A percentile compares a stretch with the other conserved stretches of the same genome.
Conservation (phyloP, 1,140 invertebrate genomes). For the Agrypnia vestita region DNA sequence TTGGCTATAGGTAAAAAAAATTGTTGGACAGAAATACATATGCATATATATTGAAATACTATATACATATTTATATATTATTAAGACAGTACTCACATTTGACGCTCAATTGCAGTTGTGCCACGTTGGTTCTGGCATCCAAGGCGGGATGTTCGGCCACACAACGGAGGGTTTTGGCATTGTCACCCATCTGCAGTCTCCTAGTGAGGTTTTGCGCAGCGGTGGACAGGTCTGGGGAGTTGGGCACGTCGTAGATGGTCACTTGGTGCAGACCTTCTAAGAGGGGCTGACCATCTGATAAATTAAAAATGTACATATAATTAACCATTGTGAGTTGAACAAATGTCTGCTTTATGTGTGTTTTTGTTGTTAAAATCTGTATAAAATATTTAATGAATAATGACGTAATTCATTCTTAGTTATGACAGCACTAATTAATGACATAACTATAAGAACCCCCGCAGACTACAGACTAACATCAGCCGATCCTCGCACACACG, state of each 20-base stretch:
- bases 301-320: neutral
- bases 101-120: conserved; percentile 11
- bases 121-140: neutral
- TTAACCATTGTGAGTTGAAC: neutral
- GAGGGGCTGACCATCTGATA: conserved; percentile 76
- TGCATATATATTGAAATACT: too few species aligned
- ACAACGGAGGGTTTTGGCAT: conserved; percentile 78
- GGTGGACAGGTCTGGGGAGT: conserved; percentile 69
- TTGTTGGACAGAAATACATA: too few species aligned
- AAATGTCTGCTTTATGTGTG: neutral
- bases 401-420: too few species aligned
- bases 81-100: conserved; percentile 40
- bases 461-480: too few species aligned
- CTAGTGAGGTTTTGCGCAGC: conserved; percentile 76
- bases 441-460: too few species aligned
- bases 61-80: too few species aligned
- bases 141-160: conserved; percentile 78
- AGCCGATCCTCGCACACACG: too few species aligned
- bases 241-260: conserved; percentile 8
- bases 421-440: neutral
- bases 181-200: conserved; percentile 76
- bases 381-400: too few species aligned
- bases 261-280: conserved; percentile 72
- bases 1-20: too few species aligned
- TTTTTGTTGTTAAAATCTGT: too few species aligned